Evolutionary conservation across 2,113 vertebrate species (phyloP).

Genomic region (Dicrurus megarhynchus): DNA sequence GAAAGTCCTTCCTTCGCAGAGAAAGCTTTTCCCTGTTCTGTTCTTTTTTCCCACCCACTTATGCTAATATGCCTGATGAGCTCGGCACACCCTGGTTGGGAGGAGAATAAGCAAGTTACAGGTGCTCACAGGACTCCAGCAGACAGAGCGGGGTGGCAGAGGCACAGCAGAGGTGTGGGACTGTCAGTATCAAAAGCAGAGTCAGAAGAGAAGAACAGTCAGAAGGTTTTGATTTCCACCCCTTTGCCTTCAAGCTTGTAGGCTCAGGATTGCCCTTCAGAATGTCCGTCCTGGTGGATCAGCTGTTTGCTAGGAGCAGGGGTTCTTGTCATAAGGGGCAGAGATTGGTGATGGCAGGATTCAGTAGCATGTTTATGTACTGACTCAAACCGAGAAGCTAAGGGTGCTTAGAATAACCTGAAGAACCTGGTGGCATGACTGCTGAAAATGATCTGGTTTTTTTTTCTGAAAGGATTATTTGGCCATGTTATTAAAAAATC

Average conservation of each 20-base stretch:
- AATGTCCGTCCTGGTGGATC: neutral
- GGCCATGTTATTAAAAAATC: neutral
- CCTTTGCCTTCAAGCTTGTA: neutral
- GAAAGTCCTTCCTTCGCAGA: neutral
- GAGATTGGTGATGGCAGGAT: neutral
- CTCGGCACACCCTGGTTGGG: accelerated
- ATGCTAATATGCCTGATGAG: accelerated
- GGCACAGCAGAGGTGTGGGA: neutral
- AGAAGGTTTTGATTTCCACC: neutral
- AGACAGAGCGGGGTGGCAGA: neutral
- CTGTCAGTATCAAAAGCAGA: neutral
- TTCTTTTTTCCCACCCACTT: neutral
- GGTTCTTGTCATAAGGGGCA: neutral
- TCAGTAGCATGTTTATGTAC: neutral
- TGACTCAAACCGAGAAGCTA: neutral
- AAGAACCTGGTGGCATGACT: neutral
- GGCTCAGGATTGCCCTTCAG: neutral
- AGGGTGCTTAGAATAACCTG: neutral
- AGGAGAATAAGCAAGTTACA: neutral
- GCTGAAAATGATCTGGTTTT: neutral
- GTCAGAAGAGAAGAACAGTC: too few relatives aligned
- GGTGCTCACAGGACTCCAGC: neutral
- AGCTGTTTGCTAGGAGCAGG: neutral
- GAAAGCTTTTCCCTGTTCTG: neutral
- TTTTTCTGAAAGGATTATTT: neutral